Conservation (phyloP, 2,888 invertebrate genomes). For the Acleris sparsana region DNA sequence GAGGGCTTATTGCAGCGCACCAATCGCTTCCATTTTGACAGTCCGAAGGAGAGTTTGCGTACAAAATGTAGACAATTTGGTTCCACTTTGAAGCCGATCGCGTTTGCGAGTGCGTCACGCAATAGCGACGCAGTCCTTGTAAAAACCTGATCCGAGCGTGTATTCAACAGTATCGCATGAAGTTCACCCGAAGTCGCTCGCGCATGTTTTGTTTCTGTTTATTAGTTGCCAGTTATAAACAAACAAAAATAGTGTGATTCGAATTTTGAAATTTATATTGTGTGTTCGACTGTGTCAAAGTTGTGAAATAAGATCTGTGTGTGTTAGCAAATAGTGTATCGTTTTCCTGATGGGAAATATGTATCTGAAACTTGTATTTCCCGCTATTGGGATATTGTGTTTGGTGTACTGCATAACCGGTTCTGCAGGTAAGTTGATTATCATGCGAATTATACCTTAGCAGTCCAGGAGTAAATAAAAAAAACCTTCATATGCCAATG, state of each 20-base stretch:
- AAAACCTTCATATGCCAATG: neutral
- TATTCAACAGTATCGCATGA: constrained; percentile 18
- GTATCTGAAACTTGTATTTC: constrained; percentile 16
- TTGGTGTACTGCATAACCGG: constrained; percentile 30
- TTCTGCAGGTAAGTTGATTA: constrained; percentile 27
- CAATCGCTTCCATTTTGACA: no score
- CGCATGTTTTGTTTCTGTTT: constrained; percentile 1
- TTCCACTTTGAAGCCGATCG: no score
- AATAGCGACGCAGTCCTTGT: no score
- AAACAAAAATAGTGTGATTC: neutral
- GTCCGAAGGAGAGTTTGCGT: no score
- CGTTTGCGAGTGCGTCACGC: no score
- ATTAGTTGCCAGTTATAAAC: constrained; percentile 10
- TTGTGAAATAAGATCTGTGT: neutral
- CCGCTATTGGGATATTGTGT: constrained; percentile 11
- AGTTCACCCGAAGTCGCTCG: constrained; percentile 11
- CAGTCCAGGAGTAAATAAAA: neutral
- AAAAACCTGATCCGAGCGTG: constrained; percentile 22
- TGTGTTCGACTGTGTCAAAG: neutral
- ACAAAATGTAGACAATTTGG: no score
- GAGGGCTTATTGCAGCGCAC: no score
- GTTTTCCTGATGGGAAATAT: constrained; percentile 1
- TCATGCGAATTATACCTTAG: neutral
- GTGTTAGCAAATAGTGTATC: neutral
- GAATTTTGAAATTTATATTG: constrained; percentile 2